A percentile compares a stretch with the other conserved stretches of the same genome.
Evolutionary conservation across 2,888 invertebrate genomes (phyloP).

Genomic region (Diploptera punctata): DNA sequence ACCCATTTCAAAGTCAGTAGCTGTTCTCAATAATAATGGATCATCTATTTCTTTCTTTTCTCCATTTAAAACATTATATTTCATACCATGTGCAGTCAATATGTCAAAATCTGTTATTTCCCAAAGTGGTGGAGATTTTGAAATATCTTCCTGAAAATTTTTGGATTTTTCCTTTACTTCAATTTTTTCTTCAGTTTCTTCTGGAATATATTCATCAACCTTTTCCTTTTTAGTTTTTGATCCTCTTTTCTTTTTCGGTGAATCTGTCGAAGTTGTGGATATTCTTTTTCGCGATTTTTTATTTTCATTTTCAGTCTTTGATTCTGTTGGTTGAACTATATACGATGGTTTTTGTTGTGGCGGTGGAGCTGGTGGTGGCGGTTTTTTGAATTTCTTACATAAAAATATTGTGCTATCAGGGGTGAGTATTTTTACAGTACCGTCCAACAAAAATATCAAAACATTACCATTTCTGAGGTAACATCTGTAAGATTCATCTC

Average conservation of each 20-base stretch:
- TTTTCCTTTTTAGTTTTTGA: neutral
- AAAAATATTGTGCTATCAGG: neutral
- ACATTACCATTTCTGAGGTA: neutral
- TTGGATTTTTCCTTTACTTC: too few relatives aligned
- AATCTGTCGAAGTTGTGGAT: neutral
- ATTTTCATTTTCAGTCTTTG: neutral
- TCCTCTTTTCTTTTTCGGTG: neutral
- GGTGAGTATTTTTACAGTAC: neutral
- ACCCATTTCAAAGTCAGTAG: neutral
- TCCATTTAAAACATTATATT: neutral
- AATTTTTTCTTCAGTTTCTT: neutral
- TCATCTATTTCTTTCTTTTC: neutral
- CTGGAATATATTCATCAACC: neutral
- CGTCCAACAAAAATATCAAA: neutral
- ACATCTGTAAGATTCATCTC: neutral
- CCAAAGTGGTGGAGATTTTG: neutral
- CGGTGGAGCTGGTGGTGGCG: neutral
- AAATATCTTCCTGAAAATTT: too few relatives aligned
- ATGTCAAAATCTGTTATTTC: neutral
- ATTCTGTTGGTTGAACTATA: neutral
- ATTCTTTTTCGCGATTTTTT: neutral
- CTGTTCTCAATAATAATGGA: neutral
- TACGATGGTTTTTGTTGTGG: neutral
- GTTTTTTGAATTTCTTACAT: neutral
- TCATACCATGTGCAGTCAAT: neutral